Evolutionary conservation across 2,888 invertebrate genomes (phyloP).

Genomic region (Perdita meconis): DNA sequence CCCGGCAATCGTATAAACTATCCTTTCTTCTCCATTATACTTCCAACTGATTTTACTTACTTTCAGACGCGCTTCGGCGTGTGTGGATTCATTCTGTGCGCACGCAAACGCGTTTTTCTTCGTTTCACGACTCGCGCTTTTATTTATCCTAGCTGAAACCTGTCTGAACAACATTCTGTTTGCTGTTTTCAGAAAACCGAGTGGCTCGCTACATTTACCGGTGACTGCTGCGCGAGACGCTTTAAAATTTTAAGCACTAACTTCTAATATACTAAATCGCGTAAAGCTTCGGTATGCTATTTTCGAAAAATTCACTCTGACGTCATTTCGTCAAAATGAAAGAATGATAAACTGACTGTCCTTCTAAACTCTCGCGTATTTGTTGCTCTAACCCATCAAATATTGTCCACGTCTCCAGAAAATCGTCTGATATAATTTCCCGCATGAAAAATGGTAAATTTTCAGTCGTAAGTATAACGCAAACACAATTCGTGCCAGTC

Average conservation of each 20-base stretch:
- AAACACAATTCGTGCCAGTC: slow-evolving; percentile 17
- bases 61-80: not conserved
- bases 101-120: not conserved
- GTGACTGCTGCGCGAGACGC: too few species aligned
- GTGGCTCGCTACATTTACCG: too few species aligned
- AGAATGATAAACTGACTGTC: not conserved
- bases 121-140: too few species aligned
- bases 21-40: not conserved
- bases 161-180: too few species aligned
- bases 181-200: too few species aligned
- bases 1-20: not conserved
- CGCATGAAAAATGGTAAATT: not conserved
- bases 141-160: too few species aligned
- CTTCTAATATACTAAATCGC: too few species aligned
- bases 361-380: not conserved
- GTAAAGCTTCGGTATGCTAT: too few species aligned
- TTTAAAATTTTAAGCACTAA: too few species aligned
- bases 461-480: not conserved
- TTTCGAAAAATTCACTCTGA: too few species aligned
- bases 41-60: not conserved
- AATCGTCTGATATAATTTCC: not conserved
- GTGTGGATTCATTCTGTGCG: too few species aligned
- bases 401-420: not conserved
- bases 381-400: not conserved
- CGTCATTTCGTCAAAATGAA: too few species aligned